Percentiles rank a stretch among this genome's conserved stretches.
phyloP scores from a whole-genome alignment of 2,113 vertebrate genomes.

The Corydoras maculifer region DNA sequence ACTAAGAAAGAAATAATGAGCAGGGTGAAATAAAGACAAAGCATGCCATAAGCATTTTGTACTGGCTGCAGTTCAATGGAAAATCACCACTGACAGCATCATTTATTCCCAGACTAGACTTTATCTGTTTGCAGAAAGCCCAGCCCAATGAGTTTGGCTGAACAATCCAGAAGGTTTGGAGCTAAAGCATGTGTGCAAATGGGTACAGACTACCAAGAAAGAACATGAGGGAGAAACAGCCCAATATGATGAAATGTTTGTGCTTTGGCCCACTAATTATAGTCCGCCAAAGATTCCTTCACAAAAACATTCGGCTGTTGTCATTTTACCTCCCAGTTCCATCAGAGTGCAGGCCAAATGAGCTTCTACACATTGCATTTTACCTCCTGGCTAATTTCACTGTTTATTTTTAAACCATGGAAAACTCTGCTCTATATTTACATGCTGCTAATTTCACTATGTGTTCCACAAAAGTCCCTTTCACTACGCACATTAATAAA shows the following conservation, averaged over 20 bases:
- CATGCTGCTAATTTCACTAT: constrained; percentile 27
- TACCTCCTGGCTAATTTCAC: constrained; percentile 36
- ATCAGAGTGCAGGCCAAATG: constrained; percentile 32
- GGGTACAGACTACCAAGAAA: constrained; percentile 1
- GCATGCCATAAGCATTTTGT: constrained; percentile 18
- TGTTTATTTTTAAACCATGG: constrained; percentile 33
- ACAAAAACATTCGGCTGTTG: constrained; percentile 32
- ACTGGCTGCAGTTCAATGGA: constrained; percentile 26
- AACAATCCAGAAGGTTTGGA: constrained; percentile 20
- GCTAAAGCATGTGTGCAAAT: constrained; percentile 41
- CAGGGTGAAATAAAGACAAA: constrained; percentile 24
- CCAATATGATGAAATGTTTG: constrained; percentile 37
- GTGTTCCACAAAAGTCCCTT: constrained; percentile 38
- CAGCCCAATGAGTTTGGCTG: constrained; percentile 27
- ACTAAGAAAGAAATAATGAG: constrained; percentile 23
- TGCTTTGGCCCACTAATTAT: constrained; percentile 33
- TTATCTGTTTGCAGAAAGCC: constrained; percentile 19
- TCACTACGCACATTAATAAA: constrained; percentile 26
- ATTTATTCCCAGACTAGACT: constrained; percentile 18
- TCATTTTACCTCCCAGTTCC: constrained; percentile 14
- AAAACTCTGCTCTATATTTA: constrained; percentile 26
- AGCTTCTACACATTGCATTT: constrained; percentile 38
- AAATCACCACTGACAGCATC: constrained; percentile 31
- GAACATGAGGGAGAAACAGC: constrained; percentile 22
- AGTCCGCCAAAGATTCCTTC: constrained; percentile 4